Conservation (phyloP, 2,797 vertebrate genomes). For the Lacerta viridis region DNA sequence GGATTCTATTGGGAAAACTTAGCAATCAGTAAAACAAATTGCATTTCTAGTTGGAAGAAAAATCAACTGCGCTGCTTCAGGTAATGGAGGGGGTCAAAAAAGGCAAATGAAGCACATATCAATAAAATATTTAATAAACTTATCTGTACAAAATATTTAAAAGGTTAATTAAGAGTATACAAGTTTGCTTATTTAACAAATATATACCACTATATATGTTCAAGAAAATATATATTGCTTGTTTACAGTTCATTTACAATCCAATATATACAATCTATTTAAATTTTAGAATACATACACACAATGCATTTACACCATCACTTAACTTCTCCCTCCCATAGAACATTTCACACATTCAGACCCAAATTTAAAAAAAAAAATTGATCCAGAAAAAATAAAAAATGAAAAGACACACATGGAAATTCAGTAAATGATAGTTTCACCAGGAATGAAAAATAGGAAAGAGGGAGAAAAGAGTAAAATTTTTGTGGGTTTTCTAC, state of each 20-base stretch:
- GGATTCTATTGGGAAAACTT: not conserved
- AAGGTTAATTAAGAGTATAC: conserved; percentile 80
- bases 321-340: conserved; percentile 61
- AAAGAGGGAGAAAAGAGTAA: conserved; percentile 11
- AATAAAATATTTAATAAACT: conserved; percentile 89
- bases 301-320: conserved; percentile 83
- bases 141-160: conserved; percentile 88
- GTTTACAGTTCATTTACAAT: conserved; percentile 91
- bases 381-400: conserved; percentile 51
- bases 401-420: conserved; percentile 56
- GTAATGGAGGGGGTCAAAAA: not conserved
- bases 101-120: conserved; percentile 64
- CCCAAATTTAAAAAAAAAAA: conserved; percentile 40
- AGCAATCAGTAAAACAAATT: not conserved
- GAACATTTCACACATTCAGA: conserved; percentile 59
- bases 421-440: conserved; percentile 57
- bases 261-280: conserved; percentile 89
- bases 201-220: conserved; percentile 86
- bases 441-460: conserved; percentile 50
- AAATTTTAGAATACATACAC: conserved; percentile 85
- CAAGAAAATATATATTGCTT: conserved; percentile 86
- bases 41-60: not conserved
- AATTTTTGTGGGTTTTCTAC: conserved; percentile 29
- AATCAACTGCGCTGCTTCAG: not conserved
- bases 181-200: conserved; percentile 85